Conservation (phyloP, 2,888 invertebrate species). For the Peribatodes rhomboidaria region DNA sequence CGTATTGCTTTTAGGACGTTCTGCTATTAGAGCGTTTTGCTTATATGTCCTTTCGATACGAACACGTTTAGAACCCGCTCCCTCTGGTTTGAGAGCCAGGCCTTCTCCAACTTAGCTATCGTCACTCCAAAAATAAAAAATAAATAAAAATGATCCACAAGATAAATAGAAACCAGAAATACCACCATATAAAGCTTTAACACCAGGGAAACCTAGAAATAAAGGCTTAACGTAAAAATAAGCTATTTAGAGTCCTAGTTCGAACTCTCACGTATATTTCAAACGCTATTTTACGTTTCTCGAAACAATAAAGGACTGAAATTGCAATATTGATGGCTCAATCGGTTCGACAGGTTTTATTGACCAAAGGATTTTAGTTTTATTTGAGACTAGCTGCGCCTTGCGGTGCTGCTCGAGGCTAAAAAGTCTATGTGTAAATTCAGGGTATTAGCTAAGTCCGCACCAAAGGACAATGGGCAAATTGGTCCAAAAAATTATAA, state of each 20-base stretch:
- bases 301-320: slow-evolving; percentile 50
- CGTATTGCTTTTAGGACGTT: no score
- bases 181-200: neutral
- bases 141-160: no score
- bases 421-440: no score
- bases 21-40: no score
- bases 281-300: slow-evolving; percentile 45
- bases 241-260: neutral
- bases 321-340: slow-evolving; percentile 53
- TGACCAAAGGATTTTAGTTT: slow-evolving; percentile 53
- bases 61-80: no score
- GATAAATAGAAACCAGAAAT: neutral
- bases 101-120: no score
- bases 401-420: slow-evolving; percentile 4
- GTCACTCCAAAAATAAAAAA: no score
- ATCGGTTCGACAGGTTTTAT: slow-evolving; percentile 74
- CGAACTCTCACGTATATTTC: slow-evolving; percentile 41
- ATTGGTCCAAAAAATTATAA: no score
- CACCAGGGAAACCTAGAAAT: neutral
- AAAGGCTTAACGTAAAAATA: neutral
- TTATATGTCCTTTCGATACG: no score
- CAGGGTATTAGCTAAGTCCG: no score
- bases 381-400: slow-evolving; percentile 23
- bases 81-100: no score
- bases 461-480: no score